A percentile compares a stretch with the other conserved stretches of the same genome.
Conservation (phyloP, 2,888 invertebrate genomes). For the Limnephilus auricula region DNA sequence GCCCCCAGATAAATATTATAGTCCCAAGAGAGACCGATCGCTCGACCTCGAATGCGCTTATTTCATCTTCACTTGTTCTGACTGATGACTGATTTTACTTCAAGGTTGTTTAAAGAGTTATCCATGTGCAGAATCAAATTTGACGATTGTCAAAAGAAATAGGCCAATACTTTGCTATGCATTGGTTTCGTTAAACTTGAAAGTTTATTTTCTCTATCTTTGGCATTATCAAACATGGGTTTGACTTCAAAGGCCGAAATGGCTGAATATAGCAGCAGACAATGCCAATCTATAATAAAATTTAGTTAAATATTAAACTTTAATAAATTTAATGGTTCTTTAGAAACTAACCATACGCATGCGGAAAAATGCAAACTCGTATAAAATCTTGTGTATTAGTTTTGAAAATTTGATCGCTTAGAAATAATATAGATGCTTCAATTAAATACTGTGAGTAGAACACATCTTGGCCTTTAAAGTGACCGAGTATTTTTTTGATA, state of each 20-base stretch:
- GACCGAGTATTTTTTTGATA: too few species aligned
- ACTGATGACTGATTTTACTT: background rate
- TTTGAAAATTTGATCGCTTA: too few species aligned
- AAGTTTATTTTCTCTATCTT: background rate
- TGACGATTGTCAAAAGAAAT: background rate
- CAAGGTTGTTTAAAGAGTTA: background rate
- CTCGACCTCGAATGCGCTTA: background rate
- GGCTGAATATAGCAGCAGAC: background rate
- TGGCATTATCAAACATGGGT: background rate
- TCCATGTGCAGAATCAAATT: background rate
- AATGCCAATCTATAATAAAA: background rate
- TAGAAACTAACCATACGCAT: background rate
- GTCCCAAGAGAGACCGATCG: background rate
- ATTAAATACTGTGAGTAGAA: too few species aligned
- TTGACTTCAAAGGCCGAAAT: background rate
- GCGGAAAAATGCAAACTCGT: too few species aligned
- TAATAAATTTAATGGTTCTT: background rate
- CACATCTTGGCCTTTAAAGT: too few species aligned
- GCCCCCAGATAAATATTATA: background rate
- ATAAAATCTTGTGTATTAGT: too few species aligned
- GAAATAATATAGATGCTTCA: too few species aligned
- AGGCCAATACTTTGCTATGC: background rate
- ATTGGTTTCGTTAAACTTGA: background rate
- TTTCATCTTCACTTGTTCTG: background rate
- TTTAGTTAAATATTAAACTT: background rate